These are phyloP conservation scores for Bryconaethiops microstoma DNA, from an alignment of 2,797 vertebrate genomes.

Conservation along the genomic window DNA sequence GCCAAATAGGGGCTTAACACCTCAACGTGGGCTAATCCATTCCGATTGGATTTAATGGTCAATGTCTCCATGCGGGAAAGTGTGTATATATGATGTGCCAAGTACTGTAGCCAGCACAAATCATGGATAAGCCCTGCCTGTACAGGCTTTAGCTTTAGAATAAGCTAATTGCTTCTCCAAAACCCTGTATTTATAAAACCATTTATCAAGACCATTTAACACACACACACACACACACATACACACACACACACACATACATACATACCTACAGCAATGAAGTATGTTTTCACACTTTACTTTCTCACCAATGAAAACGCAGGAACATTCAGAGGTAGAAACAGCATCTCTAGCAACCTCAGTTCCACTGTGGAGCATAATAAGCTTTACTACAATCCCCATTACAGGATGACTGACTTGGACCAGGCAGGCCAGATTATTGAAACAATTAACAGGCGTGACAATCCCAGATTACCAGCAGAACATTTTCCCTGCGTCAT, in stretches of 20 bases:
- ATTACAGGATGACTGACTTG: slow-evolving; percentile 5
- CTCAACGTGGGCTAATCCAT: neutral
- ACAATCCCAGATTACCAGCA: neutral
- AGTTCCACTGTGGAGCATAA: neutral
- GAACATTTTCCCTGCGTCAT: neutral
- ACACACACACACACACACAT: too few relatives aligned
- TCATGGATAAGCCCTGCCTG: neutral
- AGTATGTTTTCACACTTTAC: neutral
- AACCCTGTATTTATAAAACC: too few relatives aligned
- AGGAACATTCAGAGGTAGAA: neutral
- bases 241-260: too few relatives aligned
- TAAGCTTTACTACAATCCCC: neutral
- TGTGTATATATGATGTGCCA: neutral
- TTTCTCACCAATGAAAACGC: neutral
- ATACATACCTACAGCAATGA: too few relatives aligned
- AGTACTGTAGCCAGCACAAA: neutral
- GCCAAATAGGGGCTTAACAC: neutral
- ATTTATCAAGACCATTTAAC: too few relatives aligned
- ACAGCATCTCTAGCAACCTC: neutral
- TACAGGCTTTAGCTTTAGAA: neutral
- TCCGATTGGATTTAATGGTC: neutral
- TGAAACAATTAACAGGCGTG: slow-evolving; percentile 1
- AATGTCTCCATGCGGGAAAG: neutral
- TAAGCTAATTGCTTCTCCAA: neutral
- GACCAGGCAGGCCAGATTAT: neutral